Evolutionary conservation across 2,797 vertebrate genomes (phyloP).

Genomic region (Clarias laeviceps): DNA sequence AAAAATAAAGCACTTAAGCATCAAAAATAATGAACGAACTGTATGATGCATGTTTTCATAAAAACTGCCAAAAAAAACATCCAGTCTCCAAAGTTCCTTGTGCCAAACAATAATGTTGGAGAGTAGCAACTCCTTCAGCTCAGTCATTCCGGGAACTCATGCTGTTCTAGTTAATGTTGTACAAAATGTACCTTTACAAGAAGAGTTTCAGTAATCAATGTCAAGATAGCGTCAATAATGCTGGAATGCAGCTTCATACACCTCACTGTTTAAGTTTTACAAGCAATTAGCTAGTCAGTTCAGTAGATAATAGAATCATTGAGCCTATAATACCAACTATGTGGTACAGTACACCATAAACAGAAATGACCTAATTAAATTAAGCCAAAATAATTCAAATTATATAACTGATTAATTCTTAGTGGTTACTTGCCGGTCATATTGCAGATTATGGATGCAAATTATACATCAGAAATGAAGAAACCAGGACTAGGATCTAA

Average conservation of each 20-base stretch:
- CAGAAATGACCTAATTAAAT: background rate
- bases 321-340: background rate
- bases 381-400: background rate
- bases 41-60: background rate
- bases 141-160: background rate
- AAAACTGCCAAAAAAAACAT: background rate
- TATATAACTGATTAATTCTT: background rate
- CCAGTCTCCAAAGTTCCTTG: background rate
- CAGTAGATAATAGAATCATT: background rate
- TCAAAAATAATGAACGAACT: background rate
- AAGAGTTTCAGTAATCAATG: background rate
- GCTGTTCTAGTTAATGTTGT: background rate
- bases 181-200: background rate
- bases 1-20: background rate
- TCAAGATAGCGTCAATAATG: background rate
- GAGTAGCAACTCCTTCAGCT: background rate
- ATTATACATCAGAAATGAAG: background rate
- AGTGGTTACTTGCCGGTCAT: background rate
- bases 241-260: background rate
- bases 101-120: background rate
- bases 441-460: background rate
- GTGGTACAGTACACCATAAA: slow-evolving; percentile 1
- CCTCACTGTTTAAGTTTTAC: background rate
- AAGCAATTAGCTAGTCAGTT: slow-evolving; percentile 1
- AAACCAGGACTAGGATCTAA: background rate